Evolutionary conservation across 2,888 invertebrate genomes (phyloP).

Genomic region (Lingula anatina): DNA sequence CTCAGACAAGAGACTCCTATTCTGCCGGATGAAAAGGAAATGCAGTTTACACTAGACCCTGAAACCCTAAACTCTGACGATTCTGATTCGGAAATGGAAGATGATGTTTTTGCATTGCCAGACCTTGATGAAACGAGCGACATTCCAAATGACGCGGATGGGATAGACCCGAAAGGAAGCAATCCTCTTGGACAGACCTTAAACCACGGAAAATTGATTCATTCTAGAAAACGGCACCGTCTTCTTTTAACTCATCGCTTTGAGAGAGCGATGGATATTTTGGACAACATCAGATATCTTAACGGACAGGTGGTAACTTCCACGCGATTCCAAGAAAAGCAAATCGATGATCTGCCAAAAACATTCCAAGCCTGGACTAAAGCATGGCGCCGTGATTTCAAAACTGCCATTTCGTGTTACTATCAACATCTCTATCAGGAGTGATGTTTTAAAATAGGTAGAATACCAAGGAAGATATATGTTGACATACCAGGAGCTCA

Average conservation of each 20-base stretch:
- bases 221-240: conserved; percentile 11
- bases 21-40: neutral
- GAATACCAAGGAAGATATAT: too few species aligned
- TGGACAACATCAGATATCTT: conserved; percentile 28
- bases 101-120: conserved; percentile 13
- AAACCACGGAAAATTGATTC: too few species aligned
- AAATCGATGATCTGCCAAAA: conserved; percentile 59
- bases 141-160: too few species aligned
- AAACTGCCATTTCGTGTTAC: too few species aligned
- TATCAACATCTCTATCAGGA: too few species aligned
- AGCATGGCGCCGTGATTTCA: conserved; percentile 67
- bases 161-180: too few species aligned
- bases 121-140: conserved; percentile 1
- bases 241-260: conserved; percentile 33
- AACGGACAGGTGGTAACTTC: conserved; percentile 23
- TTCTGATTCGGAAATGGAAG: neutral
- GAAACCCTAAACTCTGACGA: neutral
- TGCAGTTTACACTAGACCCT: neutral
- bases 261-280: conserved; percentile 41
- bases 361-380: conserved; percentile 87
- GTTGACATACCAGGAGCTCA: too few species aligned
- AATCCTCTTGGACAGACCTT: too few species aligned
- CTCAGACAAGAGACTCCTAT: neutral
- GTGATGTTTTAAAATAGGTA: too few species aligned
- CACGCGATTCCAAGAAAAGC: conserved; percentile 17